Evolutionary conservation across 2,888 invertebrate species (phyloP), one percentile per base, ranked within the genome.

Genomic region (Xanthia icteritia): DNA sequence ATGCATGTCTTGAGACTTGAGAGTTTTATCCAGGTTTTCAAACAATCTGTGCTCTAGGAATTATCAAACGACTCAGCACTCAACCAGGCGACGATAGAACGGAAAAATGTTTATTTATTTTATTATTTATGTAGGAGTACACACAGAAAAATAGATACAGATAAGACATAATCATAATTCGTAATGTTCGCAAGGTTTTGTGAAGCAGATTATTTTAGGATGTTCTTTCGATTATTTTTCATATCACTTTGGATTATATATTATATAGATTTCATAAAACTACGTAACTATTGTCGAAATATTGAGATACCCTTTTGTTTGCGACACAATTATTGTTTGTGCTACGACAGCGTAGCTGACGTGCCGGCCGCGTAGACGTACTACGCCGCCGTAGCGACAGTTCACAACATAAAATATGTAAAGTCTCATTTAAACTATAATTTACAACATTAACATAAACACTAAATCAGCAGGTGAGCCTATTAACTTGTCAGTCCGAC

Each of bases 11-110:
- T 63, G 58, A 36, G 76, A 76, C 23, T 84, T 79, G 3, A 9
- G 27, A 48, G 45, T 66, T 79, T 81, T 73, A 71, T 70, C 48
- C 60, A 45, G 76, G 76, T 76, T 78, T 79, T 31, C 27, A 70
- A 75, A 64, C 56, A 60, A 60, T 27, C 15, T 31, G 39, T 63
- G 70, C 56, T 76, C 23, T 31, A 60, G 67, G 78, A 73, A 73
- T 71, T 64, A 73, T 60, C 58, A 0, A 72, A 27, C 27, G 20
- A 27, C 15, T 8, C 15, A 27, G 20, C 36, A 48, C 36, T 69
- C 39, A 6, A 27, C 9, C 15, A 0, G 0, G 13, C n/a, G 42
- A 65, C 27, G 9, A 54, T 0, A 15, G 27, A 42, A 23, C 5
- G 5, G 11, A n/a, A 58, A 69, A 31, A 31, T 5, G 2, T n/a